Evolutionary conservation across 2,113 vertebrate species (phyloP), one percentile per base, ranked within the genome.

Genomic region (Rafetus swinhoei): DNA sequence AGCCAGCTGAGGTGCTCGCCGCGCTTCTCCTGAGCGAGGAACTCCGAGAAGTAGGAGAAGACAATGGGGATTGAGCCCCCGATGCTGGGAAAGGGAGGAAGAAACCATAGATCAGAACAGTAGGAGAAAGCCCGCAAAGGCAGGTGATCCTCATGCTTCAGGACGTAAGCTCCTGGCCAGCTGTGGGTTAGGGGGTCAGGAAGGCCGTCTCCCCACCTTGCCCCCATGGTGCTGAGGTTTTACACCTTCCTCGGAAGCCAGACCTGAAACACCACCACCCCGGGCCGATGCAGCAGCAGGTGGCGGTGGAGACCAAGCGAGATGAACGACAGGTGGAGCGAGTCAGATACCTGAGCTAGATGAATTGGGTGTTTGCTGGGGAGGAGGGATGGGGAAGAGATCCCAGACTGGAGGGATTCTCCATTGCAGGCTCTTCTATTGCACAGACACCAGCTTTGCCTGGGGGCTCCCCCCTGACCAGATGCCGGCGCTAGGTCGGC

Each of bases 1-100:
- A 99, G 99, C 99, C 99, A 99, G 97, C 99, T 99, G 95, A 99
- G 97, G 94, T 99, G 99, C 92, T 99, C 99, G 14, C 99, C 99
- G 2, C 99, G 98, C 89, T 99, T 99, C 98, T 99, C 99, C 98
- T 99, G 99, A 1, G 99, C 99, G 98, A 99, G 98, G 96, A 99
- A 99, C 98, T 99, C 99, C 0, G 99, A 99, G 97, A 99, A 99
- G 93, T 99, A 99, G 87, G 99, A 99, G 95, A 99, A 99, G 79
- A 99, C 99, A 3, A 99, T 99, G 90, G 99, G 99, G 94, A 99
- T 99, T 87, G 99, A 99, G 56, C 99, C 99, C 0, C 99, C 99
- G 1, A 99, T 99, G 69, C 99, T 99, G 95, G 7, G 53, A 90
- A 89, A 13, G 52, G 90, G n/a, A 60, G 92, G 24, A 69, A 45